A percentile compares a stretch with the other conserved stretches of the same genome.
These are phyloP conservation scores for Heliconius cydno DNA, from an alignment of 2,888 invertebrate species.

Conservation along the genomic window DNA sequence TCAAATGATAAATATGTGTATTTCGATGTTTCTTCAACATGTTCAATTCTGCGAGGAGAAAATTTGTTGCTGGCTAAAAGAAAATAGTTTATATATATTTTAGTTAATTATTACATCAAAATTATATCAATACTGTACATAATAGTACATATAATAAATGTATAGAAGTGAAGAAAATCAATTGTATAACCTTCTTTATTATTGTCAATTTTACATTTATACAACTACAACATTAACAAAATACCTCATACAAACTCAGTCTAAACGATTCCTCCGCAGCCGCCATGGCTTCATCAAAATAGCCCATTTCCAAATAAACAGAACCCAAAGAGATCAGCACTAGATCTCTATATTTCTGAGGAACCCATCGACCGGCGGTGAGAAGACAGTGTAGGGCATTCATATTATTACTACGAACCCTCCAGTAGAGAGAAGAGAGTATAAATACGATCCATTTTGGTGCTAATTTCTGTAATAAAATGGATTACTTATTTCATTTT, in stretches of 20 bases:
- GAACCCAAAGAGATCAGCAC: slow-evolving; percentile 88
- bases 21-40: slow-evolving; percentile 85
- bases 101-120: not conserved
- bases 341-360: slow-evolving; percentile 85
- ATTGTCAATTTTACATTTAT: not conserved
- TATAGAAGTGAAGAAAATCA: not conserved
- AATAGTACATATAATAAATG: too few species aligned
- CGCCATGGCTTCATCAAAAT: slow-evolving; percentile 85
- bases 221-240: not conserved
- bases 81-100: not conserved
- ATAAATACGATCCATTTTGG: slow-evolving; percentile 89
- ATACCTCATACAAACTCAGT: slow-evolving; percentile 85
- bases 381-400: slow-evolving; percentile 89
- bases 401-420: slow-evolving; percentile 86
- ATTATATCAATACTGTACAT: too few species aligned
- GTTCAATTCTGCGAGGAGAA: slow-evolving; percentile 86
- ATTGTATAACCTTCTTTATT: not conserved
- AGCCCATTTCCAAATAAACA: slow-evolving; percentile 85
- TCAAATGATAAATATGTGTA: slow-evolving; percentile 85
- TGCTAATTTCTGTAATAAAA: slow-evolving; percentile 84
- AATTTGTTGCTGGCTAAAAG: slow-evolving; percentile 87
- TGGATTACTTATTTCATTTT: not conserved
- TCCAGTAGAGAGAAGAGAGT: slow-evolving; percentile 90
- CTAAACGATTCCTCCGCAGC: slow-evolving; percentile 85
- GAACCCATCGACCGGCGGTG: slow-evolving; percentile 83